These are phyloP conservation scores for Dynastes maya DNA, from an alignment of 2,888 invertebrate species.

Conservation along the genomic window DNA sequence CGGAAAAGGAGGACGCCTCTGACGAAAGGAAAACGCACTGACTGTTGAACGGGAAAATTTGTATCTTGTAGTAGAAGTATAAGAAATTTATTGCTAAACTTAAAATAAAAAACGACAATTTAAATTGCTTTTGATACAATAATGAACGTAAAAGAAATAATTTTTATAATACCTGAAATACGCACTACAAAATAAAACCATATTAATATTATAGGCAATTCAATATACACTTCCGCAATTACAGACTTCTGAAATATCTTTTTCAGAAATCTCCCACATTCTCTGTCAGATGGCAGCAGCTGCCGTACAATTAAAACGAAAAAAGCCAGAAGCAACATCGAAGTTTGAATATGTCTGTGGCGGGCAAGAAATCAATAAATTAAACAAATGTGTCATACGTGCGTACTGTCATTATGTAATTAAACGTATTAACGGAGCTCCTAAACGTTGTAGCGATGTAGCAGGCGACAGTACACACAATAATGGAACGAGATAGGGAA, in stretches of 20 bases:
- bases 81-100: too few species aligned
- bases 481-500: constrained; percentile 44
- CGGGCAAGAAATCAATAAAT: constrained; percentile 58
- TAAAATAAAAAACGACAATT: too few species aligned
- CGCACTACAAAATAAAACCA: too few species aligned
- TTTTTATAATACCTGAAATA: too few species aligned
- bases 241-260: constrained; percentile 13
- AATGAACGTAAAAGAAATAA: too few species aligned
- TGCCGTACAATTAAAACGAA: background rate
- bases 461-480: background rate
- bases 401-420: constrained; percentile 52
- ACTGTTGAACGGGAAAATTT: too few species aligned
- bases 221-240: background rate
- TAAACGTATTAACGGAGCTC: constrained; percentile 38
- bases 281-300: constrained; percentile 7
- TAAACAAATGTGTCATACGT: constrained; percentile 51
- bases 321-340: constrained; percentile 32
- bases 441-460: constrained; percentile 10
- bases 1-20: too few species aligned
- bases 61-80: too few species aligned
- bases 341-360: constrained; percentile 57
- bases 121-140: too few species aligned
- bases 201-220: background rate
- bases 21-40: too few species aligned
- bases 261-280: background rate